Evolutionary conservation across 1,140 invertebrate genomes (phyloP), one percentile per base, ranked within the genome.

Genomic region (Temnothorax nylanderi): DNA sequence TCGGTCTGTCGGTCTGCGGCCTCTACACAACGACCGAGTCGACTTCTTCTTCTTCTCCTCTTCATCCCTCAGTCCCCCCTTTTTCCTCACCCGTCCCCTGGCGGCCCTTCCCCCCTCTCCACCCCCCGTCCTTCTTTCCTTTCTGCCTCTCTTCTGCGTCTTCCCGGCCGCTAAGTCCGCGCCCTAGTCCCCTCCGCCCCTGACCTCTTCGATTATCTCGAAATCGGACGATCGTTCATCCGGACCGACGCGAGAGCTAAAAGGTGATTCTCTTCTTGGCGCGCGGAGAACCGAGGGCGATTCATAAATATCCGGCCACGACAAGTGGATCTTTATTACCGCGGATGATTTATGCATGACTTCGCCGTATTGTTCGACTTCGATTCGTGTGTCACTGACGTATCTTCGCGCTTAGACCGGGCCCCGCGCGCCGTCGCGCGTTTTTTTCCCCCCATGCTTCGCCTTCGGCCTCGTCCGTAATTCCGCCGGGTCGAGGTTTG

Each of bases 171-270:
- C 72, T 64, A 85, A 75, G 80, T 88, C 75, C 87, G 72, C 90
- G 87, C 89, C 85, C 90, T 91, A 89, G 87, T 91, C 90, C 90
- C 87, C 90, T 89, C 89, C 90, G 85, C 89, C 89, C 71, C 90
- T 91, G 89, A 91, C 89, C 90, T 91, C 88, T 91, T 91, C 90
- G 90, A 91, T 91, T 89, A 91, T 91, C 90, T 91, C 86, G 90
- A 91, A 91, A 91, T 91, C 90, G 85, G 86, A 91, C 90, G 87
- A 91, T 91, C 90, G 89, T 86, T 91, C 87, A 91, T 91, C 82
- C 69, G 85, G 86, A 90, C 86, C 89, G 89, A 88, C 81, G 72
- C 86, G 89, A 82, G 77, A 90, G 86, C 77, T 88, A 88, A 90
- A 82, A 90, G 89, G 86, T 87, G 89, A 91, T 91, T 91, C 89